A percentile compares a stretch with the other conserved stretches of the same genome.
Conservation (phyloP, 2,888 invertebrate species). For the Yponomeuta cagnagella region DNA sequence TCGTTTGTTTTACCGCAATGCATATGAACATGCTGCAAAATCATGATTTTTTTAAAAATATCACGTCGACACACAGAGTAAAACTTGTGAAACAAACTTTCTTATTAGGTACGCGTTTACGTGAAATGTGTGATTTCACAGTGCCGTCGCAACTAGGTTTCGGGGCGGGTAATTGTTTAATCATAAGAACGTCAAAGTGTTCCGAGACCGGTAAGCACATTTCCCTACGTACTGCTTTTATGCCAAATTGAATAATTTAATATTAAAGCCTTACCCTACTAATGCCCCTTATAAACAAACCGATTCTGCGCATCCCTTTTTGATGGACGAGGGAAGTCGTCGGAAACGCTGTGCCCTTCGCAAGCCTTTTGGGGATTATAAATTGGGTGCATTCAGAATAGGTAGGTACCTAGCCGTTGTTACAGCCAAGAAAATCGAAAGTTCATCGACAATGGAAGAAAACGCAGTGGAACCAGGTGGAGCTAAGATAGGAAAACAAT, state of each 20-base stretch:
- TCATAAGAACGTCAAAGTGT: constrained; percentile 18
- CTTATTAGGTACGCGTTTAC: neutral
- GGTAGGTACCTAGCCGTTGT: too few species aligned
- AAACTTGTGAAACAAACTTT: neutral
- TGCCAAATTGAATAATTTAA: constrained; percentile 23
- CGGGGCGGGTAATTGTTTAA: constrained; percentile 23
- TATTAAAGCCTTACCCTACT: constrained; percentile 15
- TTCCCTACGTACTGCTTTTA: constrained; percentile 22
- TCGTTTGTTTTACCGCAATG: neutral
- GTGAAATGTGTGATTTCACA: neutral
- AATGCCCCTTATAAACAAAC: neutral
- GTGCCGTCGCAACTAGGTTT: neutral
- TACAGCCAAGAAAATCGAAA: neutral
- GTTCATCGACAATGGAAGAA: neutral
- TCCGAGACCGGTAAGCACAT: constrained; percentile 12
- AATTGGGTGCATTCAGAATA: constrained; percentile 14
- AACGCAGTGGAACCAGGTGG: neutral
- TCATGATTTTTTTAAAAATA: neutral
- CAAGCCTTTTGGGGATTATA: constrained; percentile 16
- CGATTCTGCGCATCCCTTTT: neutral
- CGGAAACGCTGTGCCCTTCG: neutral
- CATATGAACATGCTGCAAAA: neutral
- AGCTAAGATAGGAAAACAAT: neutral
- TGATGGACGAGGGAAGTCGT: neutral
- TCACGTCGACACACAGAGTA: neutral